A percentile compares a stretch with the other conserved stretches of the same genome.
Conservation (phyloP, 2,113 vertebrate species). For the Setophaga coronata region DNA sequence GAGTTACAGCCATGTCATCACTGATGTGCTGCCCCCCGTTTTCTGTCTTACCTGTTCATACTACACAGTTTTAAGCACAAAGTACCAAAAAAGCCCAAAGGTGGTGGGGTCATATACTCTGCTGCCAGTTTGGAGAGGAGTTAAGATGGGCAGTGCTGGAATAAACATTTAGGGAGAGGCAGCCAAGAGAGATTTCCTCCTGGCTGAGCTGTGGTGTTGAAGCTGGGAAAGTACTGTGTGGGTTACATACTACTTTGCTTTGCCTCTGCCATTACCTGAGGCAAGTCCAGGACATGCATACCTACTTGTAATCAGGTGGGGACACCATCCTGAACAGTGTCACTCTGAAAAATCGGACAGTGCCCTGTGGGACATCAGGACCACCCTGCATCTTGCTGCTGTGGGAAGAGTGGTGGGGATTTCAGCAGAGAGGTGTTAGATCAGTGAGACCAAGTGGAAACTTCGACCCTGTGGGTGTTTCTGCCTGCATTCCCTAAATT, state of each 20-base stretch:
- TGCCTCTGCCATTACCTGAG: neutral
- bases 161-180: conserved; percentile 20
- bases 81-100: neutral
- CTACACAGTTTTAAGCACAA: neutral
- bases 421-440: neutral
- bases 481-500: neutral
- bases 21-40: neutral
- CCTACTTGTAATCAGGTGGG: neutral
- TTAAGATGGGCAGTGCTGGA: neutral
- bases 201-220: neutral
- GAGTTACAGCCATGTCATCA: neutral
- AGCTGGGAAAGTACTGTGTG: neutral
- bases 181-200: conserved; percentile 22
- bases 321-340: neutral
- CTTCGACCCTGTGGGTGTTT: neutral
- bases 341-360: neutral
- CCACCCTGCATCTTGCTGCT: neutral
- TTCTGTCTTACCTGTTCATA: neutral
- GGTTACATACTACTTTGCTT: neutral
- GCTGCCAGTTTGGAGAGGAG: neutral
- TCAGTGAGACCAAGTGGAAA: neutral
- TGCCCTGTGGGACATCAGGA: neutral
- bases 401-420: neutral
- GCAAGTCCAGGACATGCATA: neutral
- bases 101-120: neutral